Base-by-base conservation (phyloP, 1,140 invertebrate genomes). In the Wiebesia pumilae region DNA sequence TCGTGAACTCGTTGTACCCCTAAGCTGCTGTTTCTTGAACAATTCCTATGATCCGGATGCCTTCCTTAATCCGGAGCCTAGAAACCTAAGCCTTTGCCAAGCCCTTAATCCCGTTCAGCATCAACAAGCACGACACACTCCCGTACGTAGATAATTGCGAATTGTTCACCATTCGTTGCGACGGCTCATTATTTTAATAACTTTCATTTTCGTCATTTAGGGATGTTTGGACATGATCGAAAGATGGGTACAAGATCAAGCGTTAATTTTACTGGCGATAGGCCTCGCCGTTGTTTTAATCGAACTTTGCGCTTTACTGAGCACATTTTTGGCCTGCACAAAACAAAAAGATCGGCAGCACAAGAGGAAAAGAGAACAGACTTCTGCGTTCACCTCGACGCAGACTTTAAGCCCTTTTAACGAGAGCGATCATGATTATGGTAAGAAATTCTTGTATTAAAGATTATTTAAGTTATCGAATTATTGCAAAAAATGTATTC, bases 211-310 rank as follows among this genome's bases (percentile, higher is more conserved):
- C 38, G 16, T 21, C 1, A 33, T n/a, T 73, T 71, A 97, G 95
- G 96, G 97, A 27, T 97, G 97, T 88, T 90, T 96, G 9, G 93
- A 93, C 33, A 95, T 95, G 91, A 93, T 98, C 40, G 96, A 97
- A 92, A 94, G 95, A 83, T 98, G 97, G 97, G 96, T 97, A 85
- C 95, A 96, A 73, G 94, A 96, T 58, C 97, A 97, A 89, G 97
- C 96, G 62, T 91, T 97, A 21, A 94, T 97, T 69, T 95, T 97
- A 86, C 93, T 97, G 58, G 93, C 94, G 6, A 94, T 95, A 43
- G 95, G 96, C 10, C 93, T 97, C 40, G 92, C 95, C 0, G 91
- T 96, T 21, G 95, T 96, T 7, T 89, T 97, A 19, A 94, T 97
- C 47, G 96, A 97, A 93, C 95, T 97, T 69, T 94, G 94, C 65